phyloP scores from a whole-genome alignment of 37 sponge, comb jelly and placozoan genomes.

The Geodia barretti region DNA sequence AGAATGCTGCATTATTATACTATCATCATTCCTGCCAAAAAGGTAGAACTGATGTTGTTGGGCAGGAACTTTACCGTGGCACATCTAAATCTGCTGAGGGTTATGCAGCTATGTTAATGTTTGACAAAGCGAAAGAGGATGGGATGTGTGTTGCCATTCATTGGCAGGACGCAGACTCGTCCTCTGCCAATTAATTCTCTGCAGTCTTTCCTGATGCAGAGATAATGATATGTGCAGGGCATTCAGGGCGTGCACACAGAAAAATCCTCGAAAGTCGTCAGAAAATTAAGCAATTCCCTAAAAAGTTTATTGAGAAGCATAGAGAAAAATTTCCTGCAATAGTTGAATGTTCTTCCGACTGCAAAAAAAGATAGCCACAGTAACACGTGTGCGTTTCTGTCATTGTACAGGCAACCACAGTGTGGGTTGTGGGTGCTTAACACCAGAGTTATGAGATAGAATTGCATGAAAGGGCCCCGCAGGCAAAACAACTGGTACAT shows the following conservation, averaged over 20 bases:
- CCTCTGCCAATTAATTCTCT: neutral
- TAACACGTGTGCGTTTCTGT: conserved; percentile 44
- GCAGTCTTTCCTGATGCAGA: too few species aligned
- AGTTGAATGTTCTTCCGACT: conserved; percentile 5
- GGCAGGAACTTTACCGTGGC: conserved; percentile 22
- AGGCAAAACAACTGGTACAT: too few species aligned
- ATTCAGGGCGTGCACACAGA: too few species aligned
- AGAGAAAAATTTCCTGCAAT: conserved; percentile 26
- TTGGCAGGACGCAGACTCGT: too few species aligned
- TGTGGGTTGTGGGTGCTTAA: conserved; percentile 15
- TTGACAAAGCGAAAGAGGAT: conserved; percentile 36
- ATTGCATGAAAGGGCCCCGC: too few species aligned
- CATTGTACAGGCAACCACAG: conserved; percentile 1
- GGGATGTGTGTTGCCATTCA: conserved; percentile 15
- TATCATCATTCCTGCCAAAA: conserved; percentile 33
- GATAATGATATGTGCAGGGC: too few species aligned
- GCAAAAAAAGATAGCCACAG: conserved; percentile 5
- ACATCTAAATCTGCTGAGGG: conserved; percentile 49
- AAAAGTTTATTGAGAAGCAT: neutral
- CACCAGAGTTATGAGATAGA: conserved; percentile 3
- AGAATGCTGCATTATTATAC: conserved; percentile 26
- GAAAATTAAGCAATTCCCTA: conserved; percentile 20
- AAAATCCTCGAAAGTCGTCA: conserved; percentile 1
- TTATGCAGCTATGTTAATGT: conserved; percentile 17
- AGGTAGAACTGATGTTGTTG: conserved; percentile 18